These are phyloP conservation scores for Stramonita haemastoma DNA, from an alignment of 2,888 invertebrate species.

Conservation along the genomic window DNA sequence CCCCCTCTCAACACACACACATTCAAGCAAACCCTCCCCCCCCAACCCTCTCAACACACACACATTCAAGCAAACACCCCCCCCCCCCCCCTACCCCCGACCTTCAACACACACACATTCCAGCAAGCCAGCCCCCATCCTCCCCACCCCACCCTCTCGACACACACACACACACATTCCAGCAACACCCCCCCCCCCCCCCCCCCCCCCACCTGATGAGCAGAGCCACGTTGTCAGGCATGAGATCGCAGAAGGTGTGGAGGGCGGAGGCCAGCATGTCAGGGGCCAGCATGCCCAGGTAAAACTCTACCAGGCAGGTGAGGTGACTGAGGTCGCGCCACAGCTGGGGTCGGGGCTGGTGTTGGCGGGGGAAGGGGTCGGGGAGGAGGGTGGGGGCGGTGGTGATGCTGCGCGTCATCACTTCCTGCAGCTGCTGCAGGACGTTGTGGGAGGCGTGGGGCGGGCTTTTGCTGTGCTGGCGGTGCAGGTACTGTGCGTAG, in stretches of 20 bases:
- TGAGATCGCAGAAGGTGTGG: slow-evolving; percentile 59
- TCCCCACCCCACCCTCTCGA: no score
- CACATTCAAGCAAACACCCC: no score
- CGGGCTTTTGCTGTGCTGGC: slow-evolving; percentile 44
- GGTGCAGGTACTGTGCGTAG: slow-evolving; percentile 58
- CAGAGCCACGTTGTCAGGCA: slow-evolving; percentile 66
- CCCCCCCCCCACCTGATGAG: slow-evolving; percentile 58
- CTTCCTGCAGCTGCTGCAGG: slow-evolving; percentile 48
- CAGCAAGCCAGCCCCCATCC: no score
- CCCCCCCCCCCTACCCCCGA: no score
- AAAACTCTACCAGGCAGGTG: slow-evolving; percentile 62
- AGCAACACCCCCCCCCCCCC: no score
- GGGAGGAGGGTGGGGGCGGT: slow-evolving; percentile 60
- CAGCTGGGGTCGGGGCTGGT: slow-evolving; percentile 20
- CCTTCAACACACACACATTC: no score
- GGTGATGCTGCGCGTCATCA: slow-evolving; percentile 57
- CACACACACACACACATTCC: no score
- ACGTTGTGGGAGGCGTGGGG: slow-evolving; percentile 37
- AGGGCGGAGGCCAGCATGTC: slow-evolving; percentile 54
- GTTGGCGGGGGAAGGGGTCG: slow-evolving; percentile 45
- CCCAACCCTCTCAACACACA: no score
- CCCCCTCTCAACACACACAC: no score
- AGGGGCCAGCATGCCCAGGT: slow-evolving; percentile 55
- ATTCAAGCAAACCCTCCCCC: no score
- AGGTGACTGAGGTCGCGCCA: slow-evolving; percentile 63